Conservation (phyloP, 1,140 invertebrate species). For the Radopholus similis region DNA sequence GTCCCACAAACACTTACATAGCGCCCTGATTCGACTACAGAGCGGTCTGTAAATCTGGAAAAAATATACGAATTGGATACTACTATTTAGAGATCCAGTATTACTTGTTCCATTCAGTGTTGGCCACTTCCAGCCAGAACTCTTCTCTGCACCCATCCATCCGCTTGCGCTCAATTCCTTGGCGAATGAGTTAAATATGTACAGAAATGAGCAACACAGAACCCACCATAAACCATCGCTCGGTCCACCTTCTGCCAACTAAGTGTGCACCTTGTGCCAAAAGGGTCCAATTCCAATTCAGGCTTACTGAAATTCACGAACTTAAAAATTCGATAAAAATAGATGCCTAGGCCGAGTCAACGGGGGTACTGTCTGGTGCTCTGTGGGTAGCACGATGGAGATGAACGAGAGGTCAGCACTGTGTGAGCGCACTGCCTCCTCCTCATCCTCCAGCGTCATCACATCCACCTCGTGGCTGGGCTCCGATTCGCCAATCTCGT, state of each 20-base stretch:
- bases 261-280: conserved; percentile 4
- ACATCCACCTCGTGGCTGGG: conserved; percentile 18
- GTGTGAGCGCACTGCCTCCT: no score
- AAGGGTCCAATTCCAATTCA: neutral
- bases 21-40: conserved; percentile 22
- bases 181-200: neutral
- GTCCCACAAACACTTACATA: conserved; percentile 1
- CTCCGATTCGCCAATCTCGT: conserved; percentile 89
- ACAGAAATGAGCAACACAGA: neutral
- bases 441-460: conserved; percentile 13
- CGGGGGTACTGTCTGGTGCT: neutral
- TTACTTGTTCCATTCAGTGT: conserved; percentile 23
- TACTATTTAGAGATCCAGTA: neutral
- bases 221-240: conserved; percentile 21
- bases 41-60: conserved; percentile 27
- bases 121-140: conserved; percentile 36
- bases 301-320: conserved; percentile 6
- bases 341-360: conserved; percentile 5
- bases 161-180: neutral
- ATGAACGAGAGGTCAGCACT: neutral
- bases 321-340: neutral
- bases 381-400: neutral
- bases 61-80: neutral
- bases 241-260: conserved; percentile 23
- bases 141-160: conserved; percentile 10